Evolutionary conservation across 2,113 vertebrate species (phyloP), one percentile per base, ranked within the genome.

Genomic region (Otis tarda): DNA sequence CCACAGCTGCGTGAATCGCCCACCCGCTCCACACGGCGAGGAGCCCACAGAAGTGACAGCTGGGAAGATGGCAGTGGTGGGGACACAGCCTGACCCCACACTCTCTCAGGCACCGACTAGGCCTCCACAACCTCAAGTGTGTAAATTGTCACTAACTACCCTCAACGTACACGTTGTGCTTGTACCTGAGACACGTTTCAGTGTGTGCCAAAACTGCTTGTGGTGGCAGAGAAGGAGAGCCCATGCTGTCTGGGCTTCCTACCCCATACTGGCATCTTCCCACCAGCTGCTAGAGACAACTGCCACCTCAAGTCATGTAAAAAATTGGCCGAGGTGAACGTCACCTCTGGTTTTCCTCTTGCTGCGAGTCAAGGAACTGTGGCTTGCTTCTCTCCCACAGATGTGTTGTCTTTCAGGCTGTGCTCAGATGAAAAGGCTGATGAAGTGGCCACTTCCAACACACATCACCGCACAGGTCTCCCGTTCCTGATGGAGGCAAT

Each of bases 1-100:
- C 15, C 31, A 31, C 65, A 30, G 41, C 30, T 18, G 4, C 5
- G 0, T 16, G 28, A 45, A 16, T 11, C 1, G 0, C 3, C 18
- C n/a, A 35, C 22, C 23, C 0, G 0, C 7, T 33, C 10, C 39
- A n/a, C 0, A 0, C 18, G 49, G 69, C 0, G 0, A 65, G 86
- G 27, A 81, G 59, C 45, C 23, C 65, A 16, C n/a, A 45, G 45
- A 33, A 8, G 8, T 8, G 80, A 31, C 55, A 64, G 43, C 9
- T 10, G 41, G 15, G 73, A 43, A 50, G 31, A 14, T 28, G 35
- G 25, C 33, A 60, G 14, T 18, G 12, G 15, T 50, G n/a, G 31
- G 13, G 19, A 27, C 53, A 27, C 59, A 63, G 64, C 41, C 52
- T 2, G 0, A 37, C 16, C 9, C 28, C 8, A 4, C 7, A 2